Evolutionary conservation across 92 coral and sea anemone species (phyloP).

Genomic region (Heliopora coerulea): DNA sequence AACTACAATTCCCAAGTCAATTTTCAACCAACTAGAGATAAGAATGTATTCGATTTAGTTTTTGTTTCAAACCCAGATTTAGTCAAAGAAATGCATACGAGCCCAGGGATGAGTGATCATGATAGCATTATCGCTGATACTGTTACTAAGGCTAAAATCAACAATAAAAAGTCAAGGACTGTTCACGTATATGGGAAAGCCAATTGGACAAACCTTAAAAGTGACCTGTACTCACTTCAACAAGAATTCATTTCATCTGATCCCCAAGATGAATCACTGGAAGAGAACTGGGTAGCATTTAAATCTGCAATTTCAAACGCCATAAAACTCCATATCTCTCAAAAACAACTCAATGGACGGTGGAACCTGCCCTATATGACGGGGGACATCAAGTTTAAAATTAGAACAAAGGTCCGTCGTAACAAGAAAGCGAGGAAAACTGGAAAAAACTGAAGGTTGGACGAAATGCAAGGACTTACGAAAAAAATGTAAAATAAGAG

Average conservation of each 20-base stretch:
- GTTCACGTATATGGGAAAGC: conserved; percentile 41
- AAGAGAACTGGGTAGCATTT: conserved; percentile 30
- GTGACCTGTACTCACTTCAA: conserved; percentile 9
- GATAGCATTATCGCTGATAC: conserved; percentile 12
- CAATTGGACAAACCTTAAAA: conserved; percentile 34
- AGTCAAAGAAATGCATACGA: neutral
- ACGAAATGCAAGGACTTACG: conserved; percentile 46
- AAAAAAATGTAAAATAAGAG: conserved; percentile 35
- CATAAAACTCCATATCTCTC: conserved; percentile 30
- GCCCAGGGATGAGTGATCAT: conserved; percentile 45
- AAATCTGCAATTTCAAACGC: conserved; percentile 24
- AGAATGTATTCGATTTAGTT: conserved; percentile 25
- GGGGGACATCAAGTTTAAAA: neutral
- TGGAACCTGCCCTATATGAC: conserved; percentile 36
- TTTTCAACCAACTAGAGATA: conserved; percentile 24
- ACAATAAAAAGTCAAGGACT: conserved; percentile 30
- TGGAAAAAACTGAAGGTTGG: conserved; percentile 50
- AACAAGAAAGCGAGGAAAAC: conserved; percentile 48
- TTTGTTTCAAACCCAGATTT: conserved; percentile 12
- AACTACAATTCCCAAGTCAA: conserved; percentile 35
- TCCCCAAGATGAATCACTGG: conserved; percentile 6
- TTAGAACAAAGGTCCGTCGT: conserved; percentile 13
- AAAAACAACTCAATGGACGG: conserved; percentile 37
- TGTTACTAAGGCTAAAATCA: conserved; percentile 23
- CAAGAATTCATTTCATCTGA: neutral